Conservation (phyloP, 2,113 vertebrate genomes). For the Pterocles gutturalis region DNA sequence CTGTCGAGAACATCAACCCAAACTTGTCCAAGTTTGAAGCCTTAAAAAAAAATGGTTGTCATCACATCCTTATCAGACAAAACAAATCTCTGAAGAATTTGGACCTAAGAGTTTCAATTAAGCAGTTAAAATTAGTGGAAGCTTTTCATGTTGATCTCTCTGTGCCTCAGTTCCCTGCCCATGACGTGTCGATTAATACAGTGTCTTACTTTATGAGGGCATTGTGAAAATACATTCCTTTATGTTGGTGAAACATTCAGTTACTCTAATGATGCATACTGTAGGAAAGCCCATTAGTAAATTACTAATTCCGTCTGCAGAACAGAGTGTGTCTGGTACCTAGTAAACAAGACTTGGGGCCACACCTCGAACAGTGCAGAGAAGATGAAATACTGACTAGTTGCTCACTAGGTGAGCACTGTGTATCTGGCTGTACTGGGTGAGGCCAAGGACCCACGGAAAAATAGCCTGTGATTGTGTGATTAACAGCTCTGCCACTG, state of each 20-base stretch:
- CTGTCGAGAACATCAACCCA: background rate
- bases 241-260: constrained; percentile 26
- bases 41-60: background rate
- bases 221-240: constrained; percentile 38
- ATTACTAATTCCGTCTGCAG: background rate
- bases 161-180: background rate
- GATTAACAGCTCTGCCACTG: background rate
- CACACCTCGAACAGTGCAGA: background rate
- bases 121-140: constrained; percentile 1
- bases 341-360: constrained; percentile 10
- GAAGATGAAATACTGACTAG: background rate
- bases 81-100: background rate
- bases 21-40: background rate
- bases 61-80: background rate
- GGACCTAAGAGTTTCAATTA: background rate
- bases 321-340: background rate
- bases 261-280: background rate
- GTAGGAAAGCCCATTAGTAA: constrained; percentile 1
- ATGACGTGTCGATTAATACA: background rate
- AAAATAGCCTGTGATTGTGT: constrained; percentile 15
- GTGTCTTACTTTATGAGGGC: background rate
- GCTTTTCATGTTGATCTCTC: background rate
- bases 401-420: background rate
- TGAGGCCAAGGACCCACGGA: background rate
- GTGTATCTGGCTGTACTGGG: background rate